These are phyloP conservation scores for Ibidorhyncha struthersii DNA, from an alignment of 2,113 vertebrate species.

Conservation along the genomic window DNA sequence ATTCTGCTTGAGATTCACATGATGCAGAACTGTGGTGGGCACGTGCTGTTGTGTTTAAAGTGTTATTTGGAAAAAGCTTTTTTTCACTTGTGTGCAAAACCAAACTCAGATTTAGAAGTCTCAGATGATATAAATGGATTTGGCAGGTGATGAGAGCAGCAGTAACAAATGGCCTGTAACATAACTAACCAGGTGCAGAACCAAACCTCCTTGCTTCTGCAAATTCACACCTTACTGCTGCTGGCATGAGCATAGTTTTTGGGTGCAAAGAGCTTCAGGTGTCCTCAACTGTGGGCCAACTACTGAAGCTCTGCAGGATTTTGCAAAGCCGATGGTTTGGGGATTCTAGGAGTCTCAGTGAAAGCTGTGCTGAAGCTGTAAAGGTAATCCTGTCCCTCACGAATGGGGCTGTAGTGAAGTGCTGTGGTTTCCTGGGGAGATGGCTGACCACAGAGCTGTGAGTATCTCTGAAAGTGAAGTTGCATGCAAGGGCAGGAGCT, in stretches of 20 bases:
- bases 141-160: not conserved
- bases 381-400: not conserved
- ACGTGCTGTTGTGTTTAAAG: not conserved
- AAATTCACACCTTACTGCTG: not conserved
- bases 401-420: rapidly evolving
- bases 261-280: not conserved
- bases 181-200: not conserved
- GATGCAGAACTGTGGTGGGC: not conserved
- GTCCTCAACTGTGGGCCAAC: not conserved
- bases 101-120: not conserved
- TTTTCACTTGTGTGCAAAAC: not conserved
- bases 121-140: not conserved
- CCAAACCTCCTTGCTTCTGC: not conserved
- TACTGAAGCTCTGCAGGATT: not conserved
- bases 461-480: not conserved
- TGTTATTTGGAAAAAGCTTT: not conserved
- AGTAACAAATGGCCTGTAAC: not conserved
- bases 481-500: not conserved
- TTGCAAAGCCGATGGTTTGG: not conserved
- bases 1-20: rapidly evolving
- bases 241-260: not conserved
- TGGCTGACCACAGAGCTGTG: not conserved
- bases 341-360: not conserved
- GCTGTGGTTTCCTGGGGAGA: not conserved
- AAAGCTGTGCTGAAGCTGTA: not conserved